A percentile compares a stretch with the other conserved stretches of the same genome.
These are phyloP conservation scores for Girardinus metallicus DNA, from an alignment of 2,797 vertebrate genomes.

Conservation along the genomic window DNA sequence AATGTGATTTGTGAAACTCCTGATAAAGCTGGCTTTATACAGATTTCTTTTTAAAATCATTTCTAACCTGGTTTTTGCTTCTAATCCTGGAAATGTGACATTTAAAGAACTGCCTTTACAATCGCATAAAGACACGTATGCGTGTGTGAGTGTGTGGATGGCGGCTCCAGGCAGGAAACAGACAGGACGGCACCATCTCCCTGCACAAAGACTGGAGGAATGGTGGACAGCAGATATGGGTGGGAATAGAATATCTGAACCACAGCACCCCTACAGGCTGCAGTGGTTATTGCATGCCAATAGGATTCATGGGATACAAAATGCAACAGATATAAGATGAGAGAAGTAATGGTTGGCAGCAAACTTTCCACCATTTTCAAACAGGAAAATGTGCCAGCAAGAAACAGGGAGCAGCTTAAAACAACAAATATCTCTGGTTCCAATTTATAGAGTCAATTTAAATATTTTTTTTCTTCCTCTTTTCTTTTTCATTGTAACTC, in stretches of 20 bases:
- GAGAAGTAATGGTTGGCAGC: neutral
- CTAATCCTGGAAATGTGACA: neutral
- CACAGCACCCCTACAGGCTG: constrained; percentile 13
- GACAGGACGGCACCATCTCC: constrained; percentile 35
- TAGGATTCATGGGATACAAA: neutral
- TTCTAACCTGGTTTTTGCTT: neutral
- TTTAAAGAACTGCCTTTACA: neutral
- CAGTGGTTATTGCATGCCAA: neutral
- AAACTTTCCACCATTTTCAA: neutral
- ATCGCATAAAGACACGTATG: neutral
- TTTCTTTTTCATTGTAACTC: neutral
- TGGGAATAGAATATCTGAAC: neutral
- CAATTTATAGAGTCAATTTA: neutral
- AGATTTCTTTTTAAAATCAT: neutral
- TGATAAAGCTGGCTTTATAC: neutral
- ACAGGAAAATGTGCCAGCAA: neutral
- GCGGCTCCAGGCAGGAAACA: constrained; percentile 53
- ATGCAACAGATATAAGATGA: neutral
- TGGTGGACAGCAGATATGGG: neutral
- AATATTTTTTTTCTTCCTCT: neutral
- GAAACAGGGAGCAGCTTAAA: neutral
- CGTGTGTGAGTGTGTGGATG: neutral
- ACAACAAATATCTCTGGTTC: neutral
- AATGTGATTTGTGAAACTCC: neutral
- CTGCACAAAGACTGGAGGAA: constrained; percentile 43